phyloP scores from a whole-genome alignment of 2,113 vertebrate species.

The Prionailurus viverrinus region DNA sequence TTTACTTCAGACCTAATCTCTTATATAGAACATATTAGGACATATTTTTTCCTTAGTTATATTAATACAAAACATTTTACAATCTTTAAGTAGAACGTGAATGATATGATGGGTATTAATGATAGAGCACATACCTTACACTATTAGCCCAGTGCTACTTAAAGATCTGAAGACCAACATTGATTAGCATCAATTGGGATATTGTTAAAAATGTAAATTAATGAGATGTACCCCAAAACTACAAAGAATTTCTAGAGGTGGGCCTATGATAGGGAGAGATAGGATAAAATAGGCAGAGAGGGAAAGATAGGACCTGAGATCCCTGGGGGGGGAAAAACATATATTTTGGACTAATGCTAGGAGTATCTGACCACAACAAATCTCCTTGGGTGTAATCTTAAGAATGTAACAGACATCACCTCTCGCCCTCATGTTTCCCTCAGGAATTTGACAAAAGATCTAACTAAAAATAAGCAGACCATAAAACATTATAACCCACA shows the following conservation, averaged over 20 bases:
- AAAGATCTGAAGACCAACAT: neutral
- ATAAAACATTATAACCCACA: too few relatives aligned
- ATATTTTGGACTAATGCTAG: too few relatives aligned
- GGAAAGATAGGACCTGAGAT: too few relatives aligned
- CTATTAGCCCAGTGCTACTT: neutral
- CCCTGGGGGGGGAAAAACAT: too few relatives aligned
- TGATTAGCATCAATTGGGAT: neutral
- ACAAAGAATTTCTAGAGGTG: neutral
- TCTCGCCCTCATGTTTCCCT: too few relatives aligned
- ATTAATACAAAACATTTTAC: neutral
- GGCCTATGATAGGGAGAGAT: neutral
- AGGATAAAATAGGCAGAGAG: too few relatives aligned
- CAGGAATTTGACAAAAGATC: too few relatives aligned
- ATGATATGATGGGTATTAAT: neutral
- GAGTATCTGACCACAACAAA: too few relatives aligned
- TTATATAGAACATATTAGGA: neutral
- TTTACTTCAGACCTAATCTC: neutral
- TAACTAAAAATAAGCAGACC: too few relatives aligned
- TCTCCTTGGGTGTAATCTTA: too few relatives aligned
- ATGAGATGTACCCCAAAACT: neutral
- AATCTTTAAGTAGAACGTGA: neutral
- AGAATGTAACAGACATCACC: too few relatives aligned
- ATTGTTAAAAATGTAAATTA: neutral
- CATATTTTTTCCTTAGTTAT: neutral
- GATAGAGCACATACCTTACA: neutral